Base-by-base conservation (phyloP, 2,888 invertebrate species). In the Asteroscopus sphinx region DNA sequence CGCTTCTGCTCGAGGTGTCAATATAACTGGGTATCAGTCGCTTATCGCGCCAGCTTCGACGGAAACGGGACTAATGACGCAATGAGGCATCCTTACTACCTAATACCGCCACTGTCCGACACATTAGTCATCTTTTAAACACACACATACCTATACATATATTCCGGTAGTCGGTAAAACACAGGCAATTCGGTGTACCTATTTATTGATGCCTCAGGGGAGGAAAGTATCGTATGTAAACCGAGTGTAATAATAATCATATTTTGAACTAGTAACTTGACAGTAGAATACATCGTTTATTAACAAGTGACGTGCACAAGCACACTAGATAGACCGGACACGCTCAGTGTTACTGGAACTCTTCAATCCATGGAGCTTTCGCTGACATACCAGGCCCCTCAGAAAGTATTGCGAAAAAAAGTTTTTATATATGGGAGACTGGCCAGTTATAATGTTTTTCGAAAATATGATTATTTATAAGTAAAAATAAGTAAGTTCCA, bases 11-110 rank as follows among this genome's bases (percentile, higher is more conserved):
- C 16, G 16, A 55, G 16, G 44, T 45, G 45, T 45, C 44, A 15
- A 33, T 30, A 7, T 15, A 12, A 28, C 12, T 41, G 32, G 12
- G 8, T 25, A 33, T 8, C 36, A 21, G 15, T 6, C 15, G 25
- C 33, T 35, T 25, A 15, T 21, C 15, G 28, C 28, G 15, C 3
- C 32, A 21, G 39, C 32, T 39, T 15, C 5, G 28, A 13, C 16
- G 62, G 9, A 36, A 25, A 30, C 35, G 21, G n/a, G 28, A 21
- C 40, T 58, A 7, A 13, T 49, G n/a, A 51, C 28, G 15, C 21
- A 13, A 25, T 36, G 9, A 32, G 17, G 16, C 15, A 61, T 11
- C 13, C 17, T 21, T 13, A 21, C 32, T 48, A 15, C 17, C 7
- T 6, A 21, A 6, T 21, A 21, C 11, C 3, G 16, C 4, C n/a